Evolutionary conservation across 2,797 vertebrate genomes (phyloP).

Genomic region (Danio kyathit): DNA sequence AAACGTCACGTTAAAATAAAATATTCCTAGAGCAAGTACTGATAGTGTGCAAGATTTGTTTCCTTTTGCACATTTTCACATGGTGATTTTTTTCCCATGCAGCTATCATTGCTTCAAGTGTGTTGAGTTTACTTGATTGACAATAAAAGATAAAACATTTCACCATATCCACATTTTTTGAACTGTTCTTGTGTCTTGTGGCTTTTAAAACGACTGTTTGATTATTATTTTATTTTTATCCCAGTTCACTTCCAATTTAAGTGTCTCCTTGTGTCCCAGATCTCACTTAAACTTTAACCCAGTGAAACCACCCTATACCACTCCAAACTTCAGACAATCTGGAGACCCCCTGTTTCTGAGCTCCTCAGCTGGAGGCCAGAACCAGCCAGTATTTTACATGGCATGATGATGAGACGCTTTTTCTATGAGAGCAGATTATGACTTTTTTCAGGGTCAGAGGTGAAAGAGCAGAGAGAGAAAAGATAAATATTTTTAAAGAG

Average conservation of each 20-base stretch:
- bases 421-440: constrained; percentile 53
- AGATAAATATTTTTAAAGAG: constrained; percentile 56
- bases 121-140: no score
- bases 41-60: no score
- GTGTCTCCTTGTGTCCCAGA: not conserved
- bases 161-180: not conserved
- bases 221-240: not conserved
- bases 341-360: not conserved
- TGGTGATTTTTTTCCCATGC: no score
- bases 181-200: not conserved
- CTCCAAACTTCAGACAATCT: not conserved
- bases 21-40: no score
- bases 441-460: constrained; percentile 49
- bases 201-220: not conserved
- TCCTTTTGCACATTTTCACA: no score
- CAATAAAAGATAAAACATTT: no score
- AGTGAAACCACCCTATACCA: not conserved
- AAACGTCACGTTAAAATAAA: no score
- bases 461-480: constrained; percentile 48
- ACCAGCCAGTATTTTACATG: constrained; percentile 1
- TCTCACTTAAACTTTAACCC: not conserved
- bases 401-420: constrained; percentile 35
- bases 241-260: not conserved
- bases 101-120: no score
- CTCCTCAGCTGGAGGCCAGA: constrained; percentile 10